Evolutionary conservation across 2,888 invertebrate genomes (phyloP).

Genomic region (Scaptomyza parva): DNA sequence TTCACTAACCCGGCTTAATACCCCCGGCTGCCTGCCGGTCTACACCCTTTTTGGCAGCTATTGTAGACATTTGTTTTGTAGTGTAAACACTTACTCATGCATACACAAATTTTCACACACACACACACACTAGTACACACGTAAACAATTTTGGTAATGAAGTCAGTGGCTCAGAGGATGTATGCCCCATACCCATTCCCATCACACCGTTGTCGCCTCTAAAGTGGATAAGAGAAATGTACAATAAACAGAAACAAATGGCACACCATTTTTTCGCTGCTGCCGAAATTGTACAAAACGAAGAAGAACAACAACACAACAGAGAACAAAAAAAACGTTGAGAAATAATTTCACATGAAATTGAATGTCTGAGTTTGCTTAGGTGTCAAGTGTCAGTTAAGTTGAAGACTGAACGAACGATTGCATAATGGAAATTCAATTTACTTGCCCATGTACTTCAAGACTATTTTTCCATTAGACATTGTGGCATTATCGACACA

Average conservation of each 20-base stretch:
- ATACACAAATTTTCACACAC: constrained; percentile 34
- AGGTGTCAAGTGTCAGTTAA: constrained; percentile 73
- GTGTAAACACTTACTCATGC: constrained; percentile 59
- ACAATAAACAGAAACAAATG: constrained; percentile 70
- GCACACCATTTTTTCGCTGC: constrained; percentile 52
- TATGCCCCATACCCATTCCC: constrained; percentile 41
- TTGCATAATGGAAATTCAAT: constrained; percentile 71
- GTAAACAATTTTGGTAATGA: constrained; percentile 68
- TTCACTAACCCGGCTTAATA: constrained; percentile 9
- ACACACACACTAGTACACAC: constrained; percentile 38
- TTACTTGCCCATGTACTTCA: constrained; percentile 39
- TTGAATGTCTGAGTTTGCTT: constrained; percentile 71
- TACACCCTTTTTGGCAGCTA: constrained; percentile 30
- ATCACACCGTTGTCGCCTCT: constrained; percentile 48
- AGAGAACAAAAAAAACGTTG: constrained; percentile 38
- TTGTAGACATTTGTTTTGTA: constrained; percentile 61
- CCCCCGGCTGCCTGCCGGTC: too few relatives aligned
- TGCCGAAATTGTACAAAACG: constrained; percentile 7
- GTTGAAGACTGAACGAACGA: constrained; percentile 68
- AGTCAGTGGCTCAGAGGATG: constrained; percentile 63
- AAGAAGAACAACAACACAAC: constrained; percentile 4
- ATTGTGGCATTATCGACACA: constrained; percentile 3
- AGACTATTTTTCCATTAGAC: constrained; percentile 28
- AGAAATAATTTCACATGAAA: constrained; percentile 72
- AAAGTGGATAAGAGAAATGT: constrained; percentile 67